These are phyloP conservation scores for Ciconia maguari DNA, from an alignment of 2,113 vertebrate species.

Conservation along the genomic window DNA sequence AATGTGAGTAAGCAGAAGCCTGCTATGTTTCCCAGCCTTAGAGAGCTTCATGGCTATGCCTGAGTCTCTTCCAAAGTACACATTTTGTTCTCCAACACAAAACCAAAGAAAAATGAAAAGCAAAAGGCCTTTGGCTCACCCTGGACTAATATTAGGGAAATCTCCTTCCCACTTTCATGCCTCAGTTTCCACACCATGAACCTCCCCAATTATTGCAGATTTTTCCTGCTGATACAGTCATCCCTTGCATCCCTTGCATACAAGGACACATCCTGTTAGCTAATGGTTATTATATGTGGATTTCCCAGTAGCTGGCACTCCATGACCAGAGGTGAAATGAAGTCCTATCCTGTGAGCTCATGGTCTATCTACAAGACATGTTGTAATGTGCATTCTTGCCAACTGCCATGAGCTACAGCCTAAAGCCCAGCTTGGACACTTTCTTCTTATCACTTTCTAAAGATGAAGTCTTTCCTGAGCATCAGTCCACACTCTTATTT, in stretches of 20 bases:
- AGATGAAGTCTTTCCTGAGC: not conserved
- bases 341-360: not conserved
- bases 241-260: not conserved
- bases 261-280: not conserved
- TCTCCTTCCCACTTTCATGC: not conserved
- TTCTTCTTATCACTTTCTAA: not conserved
- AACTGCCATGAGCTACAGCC: not conserved
- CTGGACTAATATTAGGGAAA: not conserved
- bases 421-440: not conserved
- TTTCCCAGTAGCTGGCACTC: not conserved
- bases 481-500: not conserved
- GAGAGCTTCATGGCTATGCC: not conserved
- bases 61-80: not conserved
- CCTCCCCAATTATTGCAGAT: fast-evolving
- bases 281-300: not conserved
- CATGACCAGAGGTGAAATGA: not conserved
- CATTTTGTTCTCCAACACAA: not conserved
- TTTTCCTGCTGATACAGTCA: not conserved
- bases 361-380: not conserved
- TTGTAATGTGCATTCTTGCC: not conserved
- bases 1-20: not conserved
- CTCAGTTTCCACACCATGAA: not conserved
- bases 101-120: not conserved
- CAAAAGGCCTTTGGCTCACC: not conserved
- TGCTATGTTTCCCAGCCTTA: not conserved